These are phyloP conservation scores for Isaurus tuberculatus DNA, from an alignment of 92 coral and sea anemone species.

Conservation along the genomic window DNA sequence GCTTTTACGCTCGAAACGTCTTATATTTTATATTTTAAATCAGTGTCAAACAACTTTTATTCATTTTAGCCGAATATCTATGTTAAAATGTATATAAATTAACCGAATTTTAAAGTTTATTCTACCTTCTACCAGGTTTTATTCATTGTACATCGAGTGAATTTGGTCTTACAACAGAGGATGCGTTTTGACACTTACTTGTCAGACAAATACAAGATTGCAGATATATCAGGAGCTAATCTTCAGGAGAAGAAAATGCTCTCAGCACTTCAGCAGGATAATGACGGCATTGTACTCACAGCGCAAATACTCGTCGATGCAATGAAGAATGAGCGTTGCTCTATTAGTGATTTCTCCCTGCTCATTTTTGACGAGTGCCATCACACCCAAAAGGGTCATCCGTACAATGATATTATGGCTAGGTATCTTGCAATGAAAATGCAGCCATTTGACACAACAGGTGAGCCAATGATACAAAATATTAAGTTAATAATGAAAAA, in stretches of 20 bases:
- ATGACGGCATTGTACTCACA: slow-evolving; percentile 80
- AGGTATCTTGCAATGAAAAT: slow-evolving; percentile 64
- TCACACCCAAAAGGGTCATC: slow-evolving; percentile 75
- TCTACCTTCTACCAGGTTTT: slow-evolving; percentile 43
- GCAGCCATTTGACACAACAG: neutral
- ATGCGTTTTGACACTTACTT: slow-evolving; percentile 76
- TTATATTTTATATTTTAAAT: too few relatives aligned
- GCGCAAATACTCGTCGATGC: slow-evolving; percentile 89
- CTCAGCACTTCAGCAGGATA: slow-evolving; percentile 33
- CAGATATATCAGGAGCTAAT: slow-evolving; percentile 83
- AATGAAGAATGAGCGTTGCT: slow-evolving; percentile 57
- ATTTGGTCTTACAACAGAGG: slow-evolving; percentile 85
- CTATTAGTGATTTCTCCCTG: slow-evolving; percentile 69
- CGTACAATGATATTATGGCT: slow-evolving; percentile 64
- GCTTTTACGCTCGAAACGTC: too few relatives aligned
- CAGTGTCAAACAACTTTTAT: too few relatives aligned
- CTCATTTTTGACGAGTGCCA: slow-evolving; percentile 83
- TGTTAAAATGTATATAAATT: too few relatives aligned
- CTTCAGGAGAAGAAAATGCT: slow-evolving; percentile 62
- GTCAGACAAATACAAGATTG: slow-evolving; percentile 51
- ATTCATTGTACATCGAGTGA: slow-evolving; percentile 87
- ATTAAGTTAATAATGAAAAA: neutral
- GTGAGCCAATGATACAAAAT: neutral
- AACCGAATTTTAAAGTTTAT: neutral
- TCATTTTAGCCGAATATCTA: too few relatives aligned